Conservation (phyloP, 2,113 vertebrate species). For the Phalacrocorax pelagicus region DNA sequence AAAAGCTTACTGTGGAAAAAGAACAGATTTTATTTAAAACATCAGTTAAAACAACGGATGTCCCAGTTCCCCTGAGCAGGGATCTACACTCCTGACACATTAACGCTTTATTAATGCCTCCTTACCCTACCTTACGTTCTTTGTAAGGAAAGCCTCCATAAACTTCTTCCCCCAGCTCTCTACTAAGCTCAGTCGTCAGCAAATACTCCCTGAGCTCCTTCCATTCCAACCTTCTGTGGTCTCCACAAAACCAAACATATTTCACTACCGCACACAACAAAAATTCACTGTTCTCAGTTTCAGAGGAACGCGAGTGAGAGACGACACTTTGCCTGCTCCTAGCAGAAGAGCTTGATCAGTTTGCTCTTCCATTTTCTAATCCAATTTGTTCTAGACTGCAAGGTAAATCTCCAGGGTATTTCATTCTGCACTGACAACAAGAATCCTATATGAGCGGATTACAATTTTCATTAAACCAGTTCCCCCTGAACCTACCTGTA, state of each 20-base stretch:
- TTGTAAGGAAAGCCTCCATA: background rate
- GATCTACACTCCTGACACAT: background rate
- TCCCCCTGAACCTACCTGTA: background rate
- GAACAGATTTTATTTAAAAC: background rate
- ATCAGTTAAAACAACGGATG: background rate
- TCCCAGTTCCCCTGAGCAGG: background rate
- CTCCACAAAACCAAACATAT: background rate
- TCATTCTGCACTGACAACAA: background rate
- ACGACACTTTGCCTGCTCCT: background rate
- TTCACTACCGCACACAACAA: background rate
- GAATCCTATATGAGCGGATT: background rate
- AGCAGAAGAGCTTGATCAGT: background rate
- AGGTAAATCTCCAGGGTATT: background rate
- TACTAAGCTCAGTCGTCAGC: background rate
- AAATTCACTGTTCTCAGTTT: background rate
- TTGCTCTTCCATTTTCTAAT: background rate
- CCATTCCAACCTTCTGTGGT: rapidly evolving
- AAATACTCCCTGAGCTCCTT: background rate
- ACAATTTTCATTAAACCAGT: background rate
- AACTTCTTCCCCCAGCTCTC: background rate
- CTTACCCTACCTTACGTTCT: background rate
- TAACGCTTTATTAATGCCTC: background rate
- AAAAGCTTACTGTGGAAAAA: background rate
- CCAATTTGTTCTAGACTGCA: background rate
- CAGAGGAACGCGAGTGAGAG: background rate